These are phyloP conservation scores for Mugil cephalus DNA, from an alignment of 2,113 vertebrate species.

Conservation along the genomic window DNA sequence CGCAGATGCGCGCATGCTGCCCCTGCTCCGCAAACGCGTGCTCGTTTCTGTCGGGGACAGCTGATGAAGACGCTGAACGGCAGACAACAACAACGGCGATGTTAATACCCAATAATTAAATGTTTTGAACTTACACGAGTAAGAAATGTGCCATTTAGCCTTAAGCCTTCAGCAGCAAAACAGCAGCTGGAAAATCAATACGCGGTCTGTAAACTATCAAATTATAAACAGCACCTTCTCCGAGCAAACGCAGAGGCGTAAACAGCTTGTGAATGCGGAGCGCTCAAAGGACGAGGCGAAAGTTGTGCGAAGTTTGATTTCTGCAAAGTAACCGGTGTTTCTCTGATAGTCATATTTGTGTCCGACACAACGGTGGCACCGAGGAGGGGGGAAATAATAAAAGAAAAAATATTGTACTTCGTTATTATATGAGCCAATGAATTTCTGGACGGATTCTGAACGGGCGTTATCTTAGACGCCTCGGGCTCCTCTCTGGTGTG, in stretches of 20 bases:
- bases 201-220: constrained; percentile 64
- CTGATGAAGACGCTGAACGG: constrained; percentile 22
- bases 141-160: constrained; percentile 51
- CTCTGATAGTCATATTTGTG: constrained; percentile 55
- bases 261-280: constrained; percentile 46
- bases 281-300: constrained; percentile 18
- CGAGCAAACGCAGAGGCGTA: constrained; percentile 11
- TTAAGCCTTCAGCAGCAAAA: constrained; percentile 53
- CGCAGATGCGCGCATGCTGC: background rate
- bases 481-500: constrained; percentile 70
- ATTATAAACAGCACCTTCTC: constrained; percentile 57
- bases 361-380: constrained; percentile 47
- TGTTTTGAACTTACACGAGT: constrained; percentile 42
- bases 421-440: constrained; percentile 72
- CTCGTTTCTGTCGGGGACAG: background rate
- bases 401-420: constrained; percentile 33
- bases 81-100: constrained; percentile 2
- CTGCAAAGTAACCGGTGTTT: constrained; percentile 30
- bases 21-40: constrained; percentile 15
- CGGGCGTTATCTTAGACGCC: constrained; percentile 73
- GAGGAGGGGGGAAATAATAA: constrained; percentile 27
- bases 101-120: constrained; percentile 53
- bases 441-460: constrained; percentile 74
- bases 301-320: constrained; percentile 35
- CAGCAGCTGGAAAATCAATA: constrained; percentile 71